Evolutionary conservation across 2,113 vertebrate species (phyloP).

Genomic region (Hassar affinis): DNA sequence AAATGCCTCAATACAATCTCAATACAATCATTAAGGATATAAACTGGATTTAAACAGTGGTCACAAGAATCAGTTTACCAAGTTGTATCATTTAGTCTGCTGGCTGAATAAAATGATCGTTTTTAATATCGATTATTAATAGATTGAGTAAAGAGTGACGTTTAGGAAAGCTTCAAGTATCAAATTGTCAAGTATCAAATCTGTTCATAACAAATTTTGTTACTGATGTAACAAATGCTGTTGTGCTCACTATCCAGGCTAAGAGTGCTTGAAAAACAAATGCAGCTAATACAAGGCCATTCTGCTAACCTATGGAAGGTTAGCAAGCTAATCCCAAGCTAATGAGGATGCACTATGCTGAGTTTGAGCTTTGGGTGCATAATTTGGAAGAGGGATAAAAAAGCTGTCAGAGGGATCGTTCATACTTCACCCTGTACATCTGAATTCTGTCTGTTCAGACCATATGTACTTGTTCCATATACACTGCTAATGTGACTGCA

Average conservation of each 20-base stretch:
- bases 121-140: background rate
- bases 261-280: too few relatives aligned
- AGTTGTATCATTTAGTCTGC: background rate
- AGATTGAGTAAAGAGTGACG: background rate
- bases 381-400: background rate
- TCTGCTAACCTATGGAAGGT: background rate
- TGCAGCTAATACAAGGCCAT: background rate
- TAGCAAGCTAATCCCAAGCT: background rate
- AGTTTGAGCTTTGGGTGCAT: background rate
- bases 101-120: background rate
- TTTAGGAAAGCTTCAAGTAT: background rate
- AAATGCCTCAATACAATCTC: background rate
- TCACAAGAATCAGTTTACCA: background rate
- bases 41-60: background rate
- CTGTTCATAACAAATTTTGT: too few relatives aligned
- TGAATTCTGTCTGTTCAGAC: background rate
- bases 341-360: background rate
- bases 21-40: background rate
- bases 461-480: background rate
- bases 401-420: background rate
- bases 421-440: background rate
- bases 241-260: background rate
- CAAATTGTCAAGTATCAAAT: too few relatives aligned
- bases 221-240: background rate
- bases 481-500: background rate